Base-by-base conservation (phyloP, 1,140 invertebrate genomes). In the Rhyacophila brunnea region DNA sequence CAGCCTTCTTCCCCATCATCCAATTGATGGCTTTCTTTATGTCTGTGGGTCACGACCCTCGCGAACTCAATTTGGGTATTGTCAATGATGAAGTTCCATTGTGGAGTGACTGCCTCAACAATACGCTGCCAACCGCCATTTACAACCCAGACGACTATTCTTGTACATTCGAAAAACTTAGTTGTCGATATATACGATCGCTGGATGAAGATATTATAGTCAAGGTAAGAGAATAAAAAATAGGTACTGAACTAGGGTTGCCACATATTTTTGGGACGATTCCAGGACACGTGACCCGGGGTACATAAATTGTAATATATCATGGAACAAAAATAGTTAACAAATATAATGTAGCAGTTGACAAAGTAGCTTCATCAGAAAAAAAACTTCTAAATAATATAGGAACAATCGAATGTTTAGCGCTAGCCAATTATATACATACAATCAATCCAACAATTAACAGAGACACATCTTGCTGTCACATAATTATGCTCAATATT, bases 1-100 rank as follows among this genome's bases (percentile, higher is more conserved):
- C 92, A 49, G 78, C 94, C 18, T 62, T 92, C 19, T 85, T 96
- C 61, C 93, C 94, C 1, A 76, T 92, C 2, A 70, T 94, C 6
- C 85, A 95, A 81, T 79, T 90, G n/a, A 74, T 85, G 4, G 74
- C 89, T 0, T 95, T 95, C 71, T 90, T 93, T 73, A 64, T 87
- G 23, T 85, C 90, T 10, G 85, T 95, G 46, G 93, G 93, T 5
- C 80, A 83, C 18, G 87, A 93, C 61, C 90, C 91, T 0, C 82
- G 81, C 51, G 81, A 85, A 35, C 75, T 95, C 0, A 75, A 78
- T 11, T 64, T 96, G 10, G 92, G 84, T 0, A 74, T 96, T 0
- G 85, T 94, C 1, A 92, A 92, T 66, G 74, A 87, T 1, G 92
- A 94, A 72, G 78, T 80, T 2, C 60, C 68, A 0, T 68, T 63